phyloP scores from a whole-genome alignment of 2,888 invertebrate species.

The Megamerina dolium region DNA sequence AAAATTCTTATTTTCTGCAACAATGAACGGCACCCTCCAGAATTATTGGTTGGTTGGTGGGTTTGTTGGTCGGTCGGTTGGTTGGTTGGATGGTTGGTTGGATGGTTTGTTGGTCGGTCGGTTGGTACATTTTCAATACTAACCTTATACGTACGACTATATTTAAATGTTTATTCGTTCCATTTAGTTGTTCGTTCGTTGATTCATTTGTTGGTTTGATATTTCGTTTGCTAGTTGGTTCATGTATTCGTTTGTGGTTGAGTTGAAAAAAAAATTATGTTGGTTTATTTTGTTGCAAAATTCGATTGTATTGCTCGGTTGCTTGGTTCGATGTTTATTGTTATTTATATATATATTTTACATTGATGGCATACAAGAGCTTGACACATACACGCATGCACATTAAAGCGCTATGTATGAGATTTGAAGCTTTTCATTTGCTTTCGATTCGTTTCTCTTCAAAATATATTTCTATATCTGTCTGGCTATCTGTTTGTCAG shows the following conservation, averaged over 20 bases:
- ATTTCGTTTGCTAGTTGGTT: not conserved
- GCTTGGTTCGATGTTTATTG: not conserved
- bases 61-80: conserved; percentile 3
- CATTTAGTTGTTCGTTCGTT: no score
- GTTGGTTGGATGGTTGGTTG: not conserved
- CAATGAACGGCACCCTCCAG: conserved; percentile 34
- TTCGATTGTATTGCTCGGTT: no score
- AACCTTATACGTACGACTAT: no score
- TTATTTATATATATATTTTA: no score
- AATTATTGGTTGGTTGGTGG: not conserved
- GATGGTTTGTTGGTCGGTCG: not conserved
- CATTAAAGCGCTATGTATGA: no score
- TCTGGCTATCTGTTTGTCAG: not conserved
- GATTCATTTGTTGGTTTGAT: conserved; percentile 8
- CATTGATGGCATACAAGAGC: no score
- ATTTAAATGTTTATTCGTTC: no score
- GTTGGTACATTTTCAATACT: no score
- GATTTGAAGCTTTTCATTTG: conserved; percentile 5
- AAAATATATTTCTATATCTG: not conserved
- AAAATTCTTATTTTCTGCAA: conserved; percentile 39
- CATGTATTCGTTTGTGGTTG: not conserved
- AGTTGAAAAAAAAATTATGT: no score
- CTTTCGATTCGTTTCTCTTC: no score
- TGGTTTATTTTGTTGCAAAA: no score
- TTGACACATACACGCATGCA: no score